These are phyloP conservation scores for Andinoacara biseriatus DNA, from an alignment of 2,113 vertebrate genomes.

Conservation along the genomic window DNA sequence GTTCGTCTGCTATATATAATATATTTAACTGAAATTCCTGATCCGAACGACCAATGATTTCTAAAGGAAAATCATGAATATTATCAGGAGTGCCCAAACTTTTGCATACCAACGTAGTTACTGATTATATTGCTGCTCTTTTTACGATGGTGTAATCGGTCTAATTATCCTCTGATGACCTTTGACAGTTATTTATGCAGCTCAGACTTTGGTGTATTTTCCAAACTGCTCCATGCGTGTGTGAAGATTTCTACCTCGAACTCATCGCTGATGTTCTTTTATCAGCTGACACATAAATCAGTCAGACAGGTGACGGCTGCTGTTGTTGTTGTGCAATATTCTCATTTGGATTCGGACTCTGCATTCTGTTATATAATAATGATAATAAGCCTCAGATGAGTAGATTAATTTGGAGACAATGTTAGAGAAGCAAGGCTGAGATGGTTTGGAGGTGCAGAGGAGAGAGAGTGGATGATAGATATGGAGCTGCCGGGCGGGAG, in stretches of 20 bases:
- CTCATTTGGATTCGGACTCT: fast-evolving
- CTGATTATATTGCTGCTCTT: neutral
- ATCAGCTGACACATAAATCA: neutral
- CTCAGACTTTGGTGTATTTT: neutral
- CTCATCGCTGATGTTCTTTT: too few species aligned
- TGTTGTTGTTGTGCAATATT: neutral
- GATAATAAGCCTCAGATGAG: fast-evolving
- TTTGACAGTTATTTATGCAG: neutral
- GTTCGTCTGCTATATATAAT: too few species aligned
- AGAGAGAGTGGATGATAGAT: neutral
- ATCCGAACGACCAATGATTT: too few species aligned
- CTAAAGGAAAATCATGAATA: too few species aligned
- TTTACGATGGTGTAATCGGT: neutral
- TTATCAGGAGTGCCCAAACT: too few species aligned
- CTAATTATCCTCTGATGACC: neutral
- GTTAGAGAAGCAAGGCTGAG: neutral
- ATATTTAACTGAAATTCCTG: too few species aligned
- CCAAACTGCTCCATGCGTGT: neutral
- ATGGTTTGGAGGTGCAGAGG: neutral
- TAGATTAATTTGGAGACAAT: neutral
- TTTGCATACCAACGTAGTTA: too few species aligned
- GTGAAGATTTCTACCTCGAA: neutral
- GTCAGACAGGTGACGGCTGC: neutral
- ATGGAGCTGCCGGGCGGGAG: too few species aligned
- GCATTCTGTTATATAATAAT: neutral